Evolutionary conservation across 2,888 invertebrate species (phyloP).

Genomic region (Zhuqinia jingwanae): DNA sequence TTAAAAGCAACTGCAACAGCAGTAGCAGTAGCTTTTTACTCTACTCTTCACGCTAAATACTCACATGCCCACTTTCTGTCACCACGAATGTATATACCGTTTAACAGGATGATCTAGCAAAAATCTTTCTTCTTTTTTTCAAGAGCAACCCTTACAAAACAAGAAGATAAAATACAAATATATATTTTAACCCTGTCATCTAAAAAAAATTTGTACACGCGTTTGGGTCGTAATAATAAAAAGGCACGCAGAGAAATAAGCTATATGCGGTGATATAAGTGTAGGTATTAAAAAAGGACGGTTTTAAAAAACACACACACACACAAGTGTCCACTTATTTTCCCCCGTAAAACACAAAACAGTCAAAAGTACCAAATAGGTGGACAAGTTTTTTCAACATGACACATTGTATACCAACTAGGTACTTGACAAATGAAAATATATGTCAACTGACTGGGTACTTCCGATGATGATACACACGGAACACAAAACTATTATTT

Average conservation of each 20-base stretch:
- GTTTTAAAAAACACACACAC: slow-evolving; percentile 22
- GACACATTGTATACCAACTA: too few relatives aligned
- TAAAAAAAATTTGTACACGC: not conserved
- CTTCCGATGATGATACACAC: too few relatives aligned
- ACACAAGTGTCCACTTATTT: slow-evolving; percentile 29
- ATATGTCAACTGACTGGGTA: not conserved
- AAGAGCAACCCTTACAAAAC: not conserved
- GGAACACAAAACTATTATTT: not conserved
- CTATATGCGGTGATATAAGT: too few relatives aligned
- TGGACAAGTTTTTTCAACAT: slow-evolving; percentile 14
- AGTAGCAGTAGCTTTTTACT: too few relatives aligned
- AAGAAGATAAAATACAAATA: slow-evolving; percentile 35
- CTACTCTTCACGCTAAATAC: too few relatives aligned
- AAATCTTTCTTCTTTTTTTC: slow-evolving; percentile 21
- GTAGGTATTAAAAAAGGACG: too few relatives aligned
- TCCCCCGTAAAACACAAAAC: not conserved
- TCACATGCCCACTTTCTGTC: slow-evolving; percentile 60
- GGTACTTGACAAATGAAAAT: slow-evolving; percentile 43
- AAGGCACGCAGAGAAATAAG: slow-evolving; percentile 19
- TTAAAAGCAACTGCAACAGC: slow-evolving; percentile 16
- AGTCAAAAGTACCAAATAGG: not conserved
- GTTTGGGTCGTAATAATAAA: not conserved
- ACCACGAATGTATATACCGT: slow-evolving; percentile 44
- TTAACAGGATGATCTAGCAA: slow-evolving; percentile 35
- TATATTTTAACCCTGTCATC: slow-evolving; percentile 50